A percentile compares a stretch with the other conserved stretches of the same genome.
phyloP scores from a whole-genome alignment of 2,888 invertebrate species.

The Teleiodes luculella region DNA sequence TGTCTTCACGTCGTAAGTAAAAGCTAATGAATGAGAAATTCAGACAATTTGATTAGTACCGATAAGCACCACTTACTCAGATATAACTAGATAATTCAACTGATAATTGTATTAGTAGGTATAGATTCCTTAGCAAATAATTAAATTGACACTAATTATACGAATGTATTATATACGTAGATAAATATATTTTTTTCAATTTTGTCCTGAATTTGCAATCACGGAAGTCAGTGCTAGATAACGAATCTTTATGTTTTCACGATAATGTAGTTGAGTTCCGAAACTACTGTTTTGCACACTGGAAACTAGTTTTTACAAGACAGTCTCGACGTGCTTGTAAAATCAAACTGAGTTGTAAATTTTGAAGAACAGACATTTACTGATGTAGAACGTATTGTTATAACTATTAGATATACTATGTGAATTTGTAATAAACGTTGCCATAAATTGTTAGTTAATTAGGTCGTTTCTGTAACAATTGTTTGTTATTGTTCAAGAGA shows the following conservation, averaged over 20 bases:
- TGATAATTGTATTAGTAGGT: conserved; percentile 23
- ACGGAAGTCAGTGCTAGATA: conserved; percentile 10
- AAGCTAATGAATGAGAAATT: conserved; percentile 31
- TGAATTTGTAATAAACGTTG: not conserved
- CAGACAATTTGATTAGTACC: conserved; percentile 37
- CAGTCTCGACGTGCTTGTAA: not conserved
- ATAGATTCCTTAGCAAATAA: conserved; percentile 27
- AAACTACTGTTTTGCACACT: not conserved
- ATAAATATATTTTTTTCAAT: not conserved
- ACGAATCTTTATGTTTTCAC: not conserved
- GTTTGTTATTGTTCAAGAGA: too few species aligned
- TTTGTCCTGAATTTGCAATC: conserved; percentile 12
- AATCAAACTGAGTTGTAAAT: not conserved
- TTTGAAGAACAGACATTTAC: not conserved
- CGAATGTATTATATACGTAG: not conserved
- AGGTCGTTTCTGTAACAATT: too few species aligned
- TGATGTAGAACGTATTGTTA: not conserved
- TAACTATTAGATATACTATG: not conserved
- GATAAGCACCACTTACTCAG: conserved; percentile 60
- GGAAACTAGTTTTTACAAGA: not conserved
- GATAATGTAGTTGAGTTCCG: not conserved
- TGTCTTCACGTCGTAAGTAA: conserved; percentile 17
- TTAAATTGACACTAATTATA: conserved; percentile 31
- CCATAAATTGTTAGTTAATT: not conserved
- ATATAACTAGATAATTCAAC: conserved; percentile 51